Evolutionary conservation across 2,113 vertebrate genomes (phyloP).

Genomic region (Bolborhynchus lineola): DNA sequence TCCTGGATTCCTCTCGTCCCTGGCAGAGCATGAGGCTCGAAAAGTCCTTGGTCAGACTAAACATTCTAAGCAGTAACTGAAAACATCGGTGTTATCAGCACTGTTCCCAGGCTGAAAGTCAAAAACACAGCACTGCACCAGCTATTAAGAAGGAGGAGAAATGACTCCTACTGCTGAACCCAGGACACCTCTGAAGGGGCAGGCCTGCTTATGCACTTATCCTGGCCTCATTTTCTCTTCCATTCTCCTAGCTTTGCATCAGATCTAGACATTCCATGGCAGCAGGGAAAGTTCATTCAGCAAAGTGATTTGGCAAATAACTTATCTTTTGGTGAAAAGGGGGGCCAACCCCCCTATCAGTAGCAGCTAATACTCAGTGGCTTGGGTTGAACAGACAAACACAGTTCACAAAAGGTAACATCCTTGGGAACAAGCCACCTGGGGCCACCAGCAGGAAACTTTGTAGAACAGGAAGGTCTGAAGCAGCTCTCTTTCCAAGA

Average conservation of each 20-base stretch:
- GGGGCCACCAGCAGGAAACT: rapidly evolving
- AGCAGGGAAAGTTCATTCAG: not conserved
- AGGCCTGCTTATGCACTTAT: not conserved
- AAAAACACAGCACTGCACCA: no score
- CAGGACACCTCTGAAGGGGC: not conserved
- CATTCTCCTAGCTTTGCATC: not conserved
- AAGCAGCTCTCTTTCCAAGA: not conserved
- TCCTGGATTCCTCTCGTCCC: no score
- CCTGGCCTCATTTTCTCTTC: not conserved
- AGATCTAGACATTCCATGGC: not conserved
- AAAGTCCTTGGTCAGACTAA: no score
- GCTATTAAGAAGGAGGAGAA: no score
- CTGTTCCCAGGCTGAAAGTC: no score
- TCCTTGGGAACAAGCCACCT: not conserved
- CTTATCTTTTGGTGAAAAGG: not conserved
- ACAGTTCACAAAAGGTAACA: not conserved
- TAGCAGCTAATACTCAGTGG: not conserved
- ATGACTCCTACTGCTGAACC: no score
- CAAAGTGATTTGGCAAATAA: not conserved
- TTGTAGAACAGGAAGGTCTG: not conserved
- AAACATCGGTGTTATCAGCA: no score
- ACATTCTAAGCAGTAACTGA: no score
- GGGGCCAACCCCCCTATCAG: not conserved
- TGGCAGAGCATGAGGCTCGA: no score
- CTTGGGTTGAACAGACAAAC: not conserved